Base-by-base conservation (phyloP, 2,888 invertebrate species). In the Tetheella fluctuosa region DNA sequence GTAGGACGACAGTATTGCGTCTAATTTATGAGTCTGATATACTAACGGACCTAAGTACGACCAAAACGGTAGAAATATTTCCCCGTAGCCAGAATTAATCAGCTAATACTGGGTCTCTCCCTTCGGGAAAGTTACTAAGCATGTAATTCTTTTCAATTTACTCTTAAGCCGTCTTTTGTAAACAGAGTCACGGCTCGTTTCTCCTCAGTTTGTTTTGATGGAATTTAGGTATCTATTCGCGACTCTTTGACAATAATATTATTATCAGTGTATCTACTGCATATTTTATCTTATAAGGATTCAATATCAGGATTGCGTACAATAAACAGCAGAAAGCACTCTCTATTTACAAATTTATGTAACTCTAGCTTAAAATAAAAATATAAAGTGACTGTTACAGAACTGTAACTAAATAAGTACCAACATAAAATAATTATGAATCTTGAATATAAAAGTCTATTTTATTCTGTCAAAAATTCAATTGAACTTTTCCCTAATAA, bases 11-110 rank as follows among this genome's bases (percentile, higher is more conserved):
- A 81, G 80, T 76, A 83, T 83, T 79, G 74, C 72, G 72, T 68
- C 70, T 80, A 84, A 86, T 89, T 88, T 88, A 87, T 81, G 77
- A 69, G 70, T 71, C 63, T 62, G 69, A 75, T 71, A 69, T 75
- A 74, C 70, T 64, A 62, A 39, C 42, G 54, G 63, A 54, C 56
- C 55, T 23, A 34, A 55, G 55, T 55, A 55, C 34, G 48, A 48
- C 48, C 12, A 23, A 68, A 64, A 62, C 60, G 64, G 64, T 62
- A 62, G 66, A 70, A 71, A 73, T 65, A 70, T 64, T 64, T 64
- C 62, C 42, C 57, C 62, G 52, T 62, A 58, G 64, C 64, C 61
- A 64, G 68, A 67, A 69, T 68, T 70, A 65, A 69, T 68, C 69
- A 70, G 70, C 62, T 68, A 71, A 71, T 70, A 75, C 68, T 68